Evolutionary conservation across 2,797 vertebrate genomes (phyloP), one percentile per base, ranked within the genome.

Genomic region (Rhadinocentrus ornatus): DNA sequence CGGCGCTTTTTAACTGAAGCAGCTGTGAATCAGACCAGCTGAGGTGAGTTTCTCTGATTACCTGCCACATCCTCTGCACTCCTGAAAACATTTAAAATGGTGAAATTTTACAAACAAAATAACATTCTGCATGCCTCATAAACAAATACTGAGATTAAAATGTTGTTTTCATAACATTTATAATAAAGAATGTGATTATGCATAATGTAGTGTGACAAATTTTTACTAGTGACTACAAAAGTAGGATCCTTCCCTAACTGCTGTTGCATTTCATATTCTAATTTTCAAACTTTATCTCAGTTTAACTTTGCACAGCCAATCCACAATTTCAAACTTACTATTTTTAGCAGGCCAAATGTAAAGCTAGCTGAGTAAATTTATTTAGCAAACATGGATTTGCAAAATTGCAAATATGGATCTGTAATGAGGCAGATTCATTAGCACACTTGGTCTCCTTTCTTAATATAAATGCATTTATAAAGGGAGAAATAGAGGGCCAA

Each of bases 321-420:
- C 31, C 31, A 31, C 31, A 31, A 1, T 31, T 31, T 31, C 31
- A 31, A 31, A 31, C 31, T 31, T 31, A 0, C 31, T 31, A 6
- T 6, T 73, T 71, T 44, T 4, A 39, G 0, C 0, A 11, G 70
- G 15, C 31, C 48, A 62, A 71, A 78, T 54, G 41, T 72, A 60
- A 63, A 34, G 22, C 60, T 22, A 1, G 22, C 46, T 24, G 54
- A 64, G 68, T 39, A 48, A 52, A 82, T 82, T 41, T 72, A 65
- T 77, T 75, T 77, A 69, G 78, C 78, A 81, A 72, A 86, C 77
- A 20, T 10, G 7, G n/a, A n/a, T n/a, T n/a, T n/a, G n/a, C n/a
- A n/a, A n/a, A n/a, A n/a, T n/a, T n/a, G 78, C 78, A 81, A 72
- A 86, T 77, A 20, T 10, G 7, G 2, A 35, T 24, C 4, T 20